phyloP scores from a whole-genome alignment of 2,797 vertebrate genomes.

The Xerus rutilus region DNA sequence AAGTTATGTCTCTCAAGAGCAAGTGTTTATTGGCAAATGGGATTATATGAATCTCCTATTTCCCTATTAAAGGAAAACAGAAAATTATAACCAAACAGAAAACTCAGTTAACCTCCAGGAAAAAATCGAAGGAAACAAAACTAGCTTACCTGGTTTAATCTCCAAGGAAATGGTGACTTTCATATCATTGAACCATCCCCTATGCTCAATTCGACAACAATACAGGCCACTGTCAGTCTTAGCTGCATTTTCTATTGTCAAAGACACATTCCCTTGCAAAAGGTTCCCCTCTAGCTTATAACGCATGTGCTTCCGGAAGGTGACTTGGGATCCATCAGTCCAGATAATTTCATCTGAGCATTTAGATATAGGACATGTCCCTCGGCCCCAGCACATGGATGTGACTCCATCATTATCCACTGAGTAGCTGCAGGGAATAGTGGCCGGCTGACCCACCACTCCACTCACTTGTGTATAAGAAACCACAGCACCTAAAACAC shows the following conservation, averaged over 20 bases:
- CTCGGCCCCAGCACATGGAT: conserved; percentile 89
- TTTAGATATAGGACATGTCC: conserved; percentile 76
- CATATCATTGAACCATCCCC: conserved; percentile 89
- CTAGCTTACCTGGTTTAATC: conserved; percentile 86
- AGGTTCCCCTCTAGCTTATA: conserved; percentile 85
- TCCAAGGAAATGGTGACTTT: conserved; percentile 73
- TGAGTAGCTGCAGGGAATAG: conserved; percentile 87
- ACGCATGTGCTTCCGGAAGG: conserved; percentile 68
- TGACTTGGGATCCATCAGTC: conserved; percentile 82
- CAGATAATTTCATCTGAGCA: conserved; percentile 85
- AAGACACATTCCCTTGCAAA: conserved; percentile 85
- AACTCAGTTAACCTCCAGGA: not conserved
- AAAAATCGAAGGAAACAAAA: not conserved
- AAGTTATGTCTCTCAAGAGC: not conserved
- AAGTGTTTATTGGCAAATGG: not conserved
- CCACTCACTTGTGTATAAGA: conserved; percentile 50
- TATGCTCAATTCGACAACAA: conserved; percentile 89
- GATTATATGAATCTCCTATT: not conserved
- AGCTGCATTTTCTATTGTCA: conserved; percentile 86
- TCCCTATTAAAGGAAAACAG: not conserved
- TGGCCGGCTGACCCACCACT: conserved; percentile 82
- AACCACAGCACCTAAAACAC: conserved; percentile 7
- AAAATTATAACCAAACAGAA: not conserved
- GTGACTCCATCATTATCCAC: conserved; percentile 65
- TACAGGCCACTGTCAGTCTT: conserved; percentile 88